Conservation (phyloP, 2,888 invertebrate genomes). For the Liodrosophila aerea region DNA sequence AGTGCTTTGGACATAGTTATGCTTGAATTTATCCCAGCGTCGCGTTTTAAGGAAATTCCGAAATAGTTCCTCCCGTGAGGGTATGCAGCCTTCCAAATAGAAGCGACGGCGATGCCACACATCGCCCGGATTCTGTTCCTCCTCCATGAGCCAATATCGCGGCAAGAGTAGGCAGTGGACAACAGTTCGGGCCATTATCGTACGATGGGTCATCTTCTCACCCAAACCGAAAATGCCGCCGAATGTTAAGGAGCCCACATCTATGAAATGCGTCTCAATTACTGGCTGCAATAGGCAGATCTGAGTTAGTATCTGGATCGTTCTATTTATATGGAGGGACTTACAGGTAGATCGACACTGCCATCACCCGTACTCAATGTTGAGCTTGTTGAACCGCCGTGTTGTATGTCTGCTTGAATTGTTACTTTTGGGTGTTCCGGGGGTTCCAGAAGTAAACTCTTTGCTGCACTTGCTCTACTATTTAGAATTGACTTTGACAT, state of each 20-base stretch:
- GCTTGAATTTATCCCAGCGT: conserved; percentile 79
- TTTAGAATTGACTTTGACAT: too few relatives aligned
- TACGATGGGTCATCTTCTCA: conserved; percentile 87
- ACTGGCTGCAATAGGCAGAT: too few relatives aligned
- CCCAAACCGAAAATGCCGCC: conserved; percentile 86
- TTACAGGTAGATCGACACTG: too few relatives aligned
- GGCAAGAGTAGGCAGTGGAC: conserved; percentile 88
- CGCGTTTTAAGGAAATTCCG: conserved; percentile 75
- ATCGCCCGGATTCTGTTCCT: conserved; percentile 80
- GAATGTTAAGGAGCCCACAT: conserved; percentile 79
- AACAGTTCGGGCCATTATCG: conserved; percentile 86
- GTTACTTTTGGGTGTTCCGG: too few relatives aligned
- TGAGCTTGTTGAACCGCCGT: too few relatives aligned
- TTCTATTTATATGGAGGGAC: too few relatives aligned
- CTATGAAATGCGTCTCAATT: conserved; percentile 78
- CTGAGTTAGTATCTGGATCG: too few relatives aligned
- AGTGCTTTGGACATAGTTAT: conserved; percentile 62
- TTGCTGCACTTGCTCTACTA: too few relatives aligned
- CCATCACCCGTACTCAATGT: too few relatives aligned
- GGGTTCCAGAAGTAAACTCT: too few relatives aligned
- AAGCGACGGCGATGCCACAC: conserved; percentile 80
- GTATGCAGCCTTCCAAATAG: conserved; percentile 78
- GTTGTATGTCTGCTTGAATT: too few relatives aligned
- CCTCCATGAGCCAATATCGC: conserved; percentile 87
- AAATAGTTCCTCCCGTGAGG: conserved; percentile 78